Percentiles rank a stretch among this genome's conserved stretches.
phyloP scores from a whole-genome alignment of 2,113 vertebrate species.

The Scophthalmus maximus region DNA sequence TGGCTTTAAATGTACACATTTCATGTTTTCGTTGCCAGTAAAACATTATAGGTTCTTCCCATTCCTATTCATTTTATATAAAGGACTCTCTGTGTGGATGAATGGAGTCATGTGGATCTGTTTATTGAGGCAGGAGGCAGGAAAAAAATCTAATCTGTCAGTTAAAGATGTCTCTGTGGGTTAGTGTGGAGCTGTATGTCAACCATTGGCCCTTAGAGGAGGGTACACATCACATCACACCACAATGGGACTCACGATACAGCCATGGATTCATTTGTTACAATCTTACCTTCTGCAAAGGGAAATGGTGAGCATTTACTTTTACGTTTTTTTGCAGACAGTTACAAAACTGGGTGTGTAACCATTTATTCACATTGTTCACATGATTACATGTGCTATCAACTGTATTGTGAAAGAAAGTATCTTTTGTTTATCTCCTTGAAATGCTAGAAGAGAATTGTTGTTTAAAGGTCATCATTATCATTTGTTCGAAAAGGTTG shows the following conservation, averaged over 20 bases:
- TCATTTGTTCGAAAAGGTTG: neutral
- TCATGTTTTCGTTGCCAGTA: neutral
- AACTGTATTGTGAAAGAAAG: constrained; percentile 2
- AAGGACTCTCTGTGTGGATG: constrained; percentile 23
- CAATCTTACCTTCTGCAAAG: neutral
- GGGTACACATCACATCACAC: neutral
- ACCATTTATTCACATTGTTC: neutral
- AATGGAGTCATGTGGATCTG: constrained; percentile 69
- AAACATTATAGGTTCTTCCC: neutral
- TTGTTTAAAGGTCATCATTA: constrained; percentile 1
- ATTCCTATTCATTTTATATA: neutral
- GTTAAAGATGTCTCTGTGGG: neutral
- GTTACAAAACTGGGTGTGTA: neutral
- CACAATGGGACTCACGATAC: neutral
- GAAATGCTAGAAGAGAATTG: neutral
- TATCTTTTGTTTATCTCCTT: neutral
- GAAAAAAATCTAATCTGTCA: constrained; percentile 21
- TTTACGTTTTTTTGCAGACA: neutral
- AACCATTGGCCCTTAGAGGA: neutral
- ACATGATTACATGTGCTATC: neutral
- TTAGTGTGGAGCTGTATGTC: neutral
- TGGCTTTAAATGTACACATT: too few relatives aligned
- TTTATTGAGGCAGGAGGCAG: constrained; percentile 10
- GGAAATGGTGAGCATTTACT: constrained; percentile 33
- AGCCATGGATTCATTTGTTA: neutral